Conservation (phyloP, 2,113 vertebrate genomes). For the Dinomys branickii region DNA sequence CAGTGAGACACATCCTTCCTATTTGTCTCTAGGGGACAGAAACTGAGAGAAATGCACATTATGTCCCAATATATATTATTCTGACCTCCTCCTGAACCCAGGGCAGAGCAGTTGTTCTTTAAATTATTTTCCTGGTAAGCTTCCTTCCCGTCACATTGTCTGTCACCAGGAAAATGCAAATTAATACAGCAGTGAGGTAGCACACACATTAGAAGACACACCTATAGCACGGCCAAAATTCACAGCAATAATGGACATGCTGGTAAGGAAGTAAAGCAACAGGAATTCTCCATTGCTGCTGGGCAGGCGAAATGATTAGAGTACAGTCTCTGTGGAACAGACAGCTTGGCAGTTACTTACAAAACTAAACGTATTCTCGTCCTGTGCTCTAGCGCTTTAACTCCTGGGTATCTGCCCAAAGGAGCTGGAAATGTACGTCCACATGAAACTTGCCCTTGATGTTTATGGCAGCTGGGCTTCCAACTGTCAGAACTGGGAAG, state of each 20-base stretch:
- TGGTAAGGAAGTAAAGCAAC: not conserved
- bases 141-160: not conserved
- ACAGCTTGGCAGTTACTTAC: not conserved
- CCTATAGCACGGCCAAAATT: not conserved
- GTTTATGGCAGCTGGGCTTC: not conserved
- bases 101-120: not conserved
- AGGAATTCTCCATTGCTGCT: not conserved
- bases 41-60: not conserved
- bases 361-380: not conserved
- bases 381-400: not conserved
- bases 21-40: not conserved
- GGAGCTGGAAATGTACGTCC: not conserved
- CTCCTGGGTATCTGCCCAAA: not conserved
- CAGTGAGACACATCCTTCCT: not conserved
- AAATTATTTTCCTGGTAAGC: not conserved
- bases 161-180: not conserved
- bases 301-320: not conserved
- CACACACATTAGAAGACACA: not conserved
- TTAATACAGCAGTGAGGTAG: not conserved
- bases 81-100: not conserved
- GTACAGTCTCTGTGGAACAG: not conserved
- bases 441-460: not conserved
- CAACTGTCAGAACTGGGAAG: not conserved
- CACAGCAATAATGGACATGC: not conserved
- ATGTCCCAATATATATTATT: not conserved